phyloP scores from a whole-genome alignment of 2,888 invertebrate genomes.

The Lampropteryx suffumata region DNA sequence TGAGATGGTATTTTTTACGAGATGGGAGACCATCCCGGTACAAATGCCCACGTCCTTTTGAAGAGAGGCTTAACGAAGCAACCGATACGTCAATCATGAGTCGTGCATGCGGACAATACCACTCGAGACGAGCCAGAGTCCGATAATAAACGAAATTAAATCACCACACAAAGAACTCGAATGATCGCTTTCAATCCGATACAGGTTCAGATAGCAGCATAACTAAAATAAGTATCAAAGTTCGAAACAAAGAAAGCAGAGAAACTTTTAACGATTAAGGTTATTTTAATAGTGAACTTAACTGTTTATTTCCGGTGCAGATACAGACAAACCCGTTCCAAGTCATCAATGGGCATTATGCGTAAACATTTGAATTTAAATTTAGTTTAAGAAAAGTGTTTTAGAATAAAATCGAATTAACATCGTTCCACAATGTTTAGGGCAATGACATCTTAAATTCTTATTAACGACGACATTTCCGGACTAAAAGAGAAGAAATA shows the following conservation, averaged over 20 bases:
- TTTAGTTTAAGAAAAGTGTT: conserved; percentile 28
- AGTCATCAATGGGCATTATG: conserved; percentile 28
- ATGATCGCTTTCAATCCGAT: conserved; percentile 24
- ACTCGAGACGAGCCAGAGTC: conserved; percentile 17
- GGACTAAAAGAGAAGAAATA: not conserved
- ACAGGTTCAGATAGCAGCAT: conserved; percentile 12
- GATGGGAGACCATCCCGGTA: conserved; percentile 32
- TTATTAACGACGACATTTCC: conserved; percentile 36
- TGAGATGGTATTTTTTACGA: conserved; percentile 55
- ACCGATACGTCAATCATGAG: conserved; percentile 63
- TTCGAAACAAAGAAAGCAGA: conserved; percentile 25
- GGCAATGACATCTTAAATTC: conserved; percentile 41
- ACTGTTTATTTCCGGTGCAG: conserved; percentile 50
- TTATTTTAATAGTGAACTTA: conserved; percentile 16
- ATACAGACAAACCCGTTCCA: conserved; percentile 49
- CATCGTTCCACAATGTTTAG: conserved; percentile 28
- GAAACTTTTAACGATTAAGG: conserved; percentile 36
- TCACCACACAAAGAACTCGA: conserved; percentile 21
- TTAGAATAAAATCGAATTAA: conserved; percentile 35
- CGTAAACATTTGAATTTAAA: conserved; percentile 39
- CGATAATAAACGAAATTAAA: conserved; percentile 21
- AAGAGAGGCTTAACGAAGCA: conserved; percentile 65
- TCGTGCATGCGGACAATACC: conserved; percentile 47
- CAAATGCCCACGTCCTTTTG: conserved; percentile 51
- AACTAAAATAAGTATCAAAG: conserved; percentile 13